A percentile compares a stretch with the other conserved stretches of the same genome.
Conservation (phyloP, 2,888 invertebrate species). For the Chymomyza caudatula region DNA sequence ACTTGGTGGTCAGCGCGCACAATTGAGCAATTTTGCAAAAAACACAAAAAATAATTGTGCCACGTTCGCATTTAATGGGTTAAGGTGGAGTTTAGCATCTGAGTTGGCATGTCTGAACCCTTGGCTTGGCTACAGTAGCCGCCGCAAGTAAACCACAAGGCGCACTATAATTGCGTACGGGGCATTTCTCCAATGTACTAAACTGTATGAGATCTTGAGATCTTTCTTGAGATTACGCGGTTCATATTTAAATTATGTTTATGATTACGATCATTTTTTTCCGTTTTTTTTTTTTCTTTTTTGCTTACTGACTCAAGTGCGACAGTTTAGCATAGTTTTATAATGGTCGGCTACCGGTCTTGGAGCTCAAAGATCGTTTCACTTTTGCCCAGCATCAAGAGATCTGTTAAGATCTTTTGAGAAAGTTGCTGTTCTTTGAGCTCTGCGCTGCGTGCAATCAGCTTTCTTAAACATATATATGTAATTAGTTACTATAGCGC, state of each 20-base stretch:
- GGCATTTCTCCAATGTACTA: background rate
- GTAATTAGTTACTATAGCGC: too few species aligned
- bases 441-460: background rate
- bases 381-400: slow-evolving; percentile 24
- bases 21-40: slow-evolving; percentile 65
- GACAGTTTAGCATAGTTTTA: slow-evolving; percentile 24
- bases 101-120: background rate
- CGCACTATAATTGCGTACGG: background rate
- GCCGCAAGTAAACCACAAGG: slow-evolving; percentile 1
- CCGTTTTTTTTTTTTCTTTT: background rate
- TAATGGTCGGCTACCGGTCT: slow-evolving; percentile 60
- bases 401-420: background rate
- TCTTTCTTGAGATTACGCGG: background rate
- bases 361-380: slow-evolving; percentile 55
- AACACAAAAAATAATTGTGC: slow-evolving; percentile 54
- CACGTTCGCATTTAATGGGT: slow-evolving; percentile 64
- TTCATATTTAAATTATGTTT: slow-evolving; percentile 35
- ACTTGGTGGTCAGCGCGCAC: slow-evolving; percentile 17
- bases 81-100: slow-evolving; percentile 52
- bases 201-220: background rate
- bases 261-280: slow-evolving; percentile 16
- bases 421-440: background rate
- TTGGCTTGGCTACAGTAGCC: background rate
- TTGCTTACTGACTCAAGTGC: slow-evolving; percentile 22
- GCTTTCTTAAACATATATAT: too few species aligned